Conservation (phyloP, 1,140 invertebrate genomes). For the Leguminivora glycinivorella region DNA sequence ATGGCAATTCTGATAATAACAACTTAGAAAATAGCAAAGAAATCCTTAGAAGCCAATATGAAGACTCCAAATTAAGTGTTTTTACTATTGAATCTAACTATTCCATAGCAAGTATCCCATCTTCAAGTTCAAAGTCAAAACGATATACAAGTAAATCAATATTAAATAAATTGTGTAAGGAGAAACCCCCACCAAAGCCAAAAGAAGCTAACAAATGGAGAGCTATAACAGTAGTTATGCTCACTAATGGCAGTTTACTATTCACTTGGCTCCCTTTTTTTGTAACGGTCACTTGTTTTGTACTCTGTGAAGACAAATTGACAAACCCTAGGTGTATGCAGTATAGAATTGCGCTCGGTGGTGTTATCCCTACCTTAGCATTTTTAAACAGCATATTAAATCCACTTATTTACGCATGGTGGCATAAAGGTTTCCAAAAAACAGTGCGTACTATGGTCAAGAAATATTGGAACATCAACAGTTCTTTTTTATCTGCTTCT, state of each 20-base stretch:
- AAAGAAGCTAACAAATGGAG: slow-evolving; percentile 78
- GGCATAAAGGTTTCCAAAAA: slow-evolving; percentile 82
- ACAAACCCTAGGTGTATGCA: slow-evolving; percentile 68
- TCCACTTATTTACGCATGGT: slow-evolving; percentile 86
- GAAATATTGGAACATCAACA: slow-evolving; percentile 44
- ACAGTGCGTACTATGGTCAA: slow-evolving; percentile 43
- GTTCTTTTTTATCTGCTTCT: not conserved
- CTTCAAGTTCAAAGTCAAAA: slow-evolving; percentile 19
- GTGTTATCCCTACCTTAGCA: slow-evolving; percentile 79
- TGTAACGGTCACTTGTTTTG: slow-evolving; percentile 74
- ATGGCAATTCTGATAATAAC: slow-evolving; percentile 37
- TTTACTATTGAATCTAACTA: slow-evolving; percentile 46
- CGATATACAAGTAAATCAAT: slow-evolving; percentile 29
- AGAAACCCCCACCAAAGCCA: slow-evolving; percentile 35
- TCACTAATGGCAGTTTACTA: slow-evolving; percentile 80
- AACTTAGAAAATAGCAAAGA: slow-evolving; percentile 35
- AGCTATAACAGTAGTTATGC: slow-evolving; percentile 79
- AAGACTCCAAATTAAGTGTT: slow-evolving; percentile 48
- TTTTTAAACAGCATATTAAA: slow-evolving; percentile 85
- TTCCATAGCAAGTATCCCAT: slow-evolving; percentile 32
- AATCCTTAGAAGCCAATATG: slow-evolving; percentile 20
- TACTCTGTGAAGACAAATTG: slow-evolving; percentile 71
- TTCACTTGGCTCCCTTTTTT: slow-evolving; percentile 72
- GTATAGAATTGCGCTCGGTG: slow-evolving; percentile 70
- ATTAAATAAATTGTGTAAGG: not conserved